A percentile compares a stretch with the other conserved stretches of the same genome.
Conservation (phyloP, 1,140 invertebrate species). For the Danaus melanippus region DNA sequence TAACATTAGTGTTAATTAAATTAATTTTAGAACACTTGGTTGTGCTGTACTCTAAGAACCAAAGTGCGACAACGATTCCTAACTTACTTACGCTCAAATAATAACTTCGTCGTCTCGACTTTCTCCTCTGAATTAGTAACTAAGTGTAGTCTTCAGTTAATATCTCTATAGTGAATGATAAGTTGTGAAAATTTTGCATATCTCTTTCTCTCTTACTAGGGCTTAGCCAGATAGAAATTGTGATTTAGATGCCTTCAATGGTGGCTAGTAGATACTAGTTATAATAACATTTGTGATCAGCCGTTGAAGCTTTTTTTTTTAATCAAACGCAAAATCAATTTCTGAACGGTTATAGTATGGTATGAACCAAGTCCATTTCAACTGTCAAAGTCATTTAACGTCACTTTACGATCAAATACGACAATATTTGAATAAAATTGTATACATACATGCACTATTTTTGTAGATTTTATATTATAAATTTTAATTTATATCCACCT, state of each 20-base stretch:
- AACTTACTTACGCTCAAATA: conserved; percentile 21
- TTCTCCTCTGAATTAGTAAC: conserved; percentile 5
- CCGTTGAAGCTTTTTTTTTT: conserved; percentile 41
- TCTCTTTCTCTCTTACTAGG: conserved; percentile 47
- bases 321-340: conserved; percentile 8
- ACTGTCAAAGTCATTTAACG: neutral
- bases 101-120: conserved; percentile 12
- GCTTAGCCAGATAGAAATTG: conserved; percentile 54
- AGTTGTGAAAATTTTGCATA: conserved; percentile 62
- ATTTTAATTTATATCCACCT: neutral
- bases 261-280: conserved; percentile 33
- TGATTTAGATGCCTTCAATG: conserved; percentile 65
- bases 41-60: conserved; percentile 3
- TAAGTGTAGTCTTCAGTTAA: conserved; percentile 6
- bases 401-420: conserved; percentile 16
- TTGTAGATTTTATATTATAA: conserved; percentile 29
- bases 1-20: neutral
- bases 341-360: conserved; percentile 7
- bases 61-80: conserved; percentile 6
- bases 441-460: conserved; percentile 41
- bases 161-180: conserved; percentile 25
- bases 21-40: conserved; percentile 3
- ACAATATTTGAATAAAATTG: conserved; percentile 53
- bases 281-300: conserved; percentile 19
- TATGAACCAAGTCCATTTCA: conserved; percentile 1